Evolutionary conservation across 2,797 vertebrate species (phyloP), one percentile per base, ranked within the genome.

Genomic region (Novumbra hubbsi): DNA sequence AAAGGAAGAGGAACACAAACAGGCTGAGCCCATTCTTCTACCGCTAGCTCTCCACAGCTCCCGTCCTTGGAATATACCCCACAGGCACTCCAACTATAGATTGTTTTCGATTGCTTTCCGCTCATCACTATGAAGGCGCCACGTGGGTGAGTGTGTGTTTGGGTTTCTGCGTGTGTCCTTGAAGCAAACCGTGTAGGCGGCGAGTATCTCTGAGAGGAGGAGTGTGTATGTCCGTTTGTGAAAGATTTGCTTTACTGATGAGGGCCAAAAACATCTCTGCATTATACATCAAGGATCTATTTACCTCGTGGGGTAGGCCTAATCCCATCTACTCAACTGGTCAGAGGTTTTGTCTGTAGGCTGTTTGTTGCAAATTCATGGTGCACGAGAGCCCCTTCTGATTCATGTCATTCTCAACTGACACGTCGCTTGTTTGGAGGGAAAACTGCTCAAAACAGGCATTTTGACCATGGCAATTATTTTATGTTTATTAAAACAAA

Each of bases 111-210:
- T 57, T 24, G 55, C 16, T 11, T 76, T 70, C 68, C 71, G 71
- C 78, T 82, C 62, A 28, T 78, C 71, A 83, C 52, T 77, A 84
- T 90, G 84, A 87, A 86, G 73, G 78, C 81, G 28, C 81, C 80
- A 1, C 71, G 64, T 1, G 78, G 85, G 81, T 87, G 82, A 55
- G 80, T 81, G 30, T 45, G 21, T 62, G 60, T 70, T 41, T 73
- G 52, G 66, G 68, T 30, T 45, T 68, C 32, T 45, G 21, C 48
- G 57, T 30, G 57, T 27, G 3, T 14, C 32, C 12, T 60, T n/a
- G 19, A 45, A 71, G 63, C 68, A 66, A 60, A 55, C 24, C 34
- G 14, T 73, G 28, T 19, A 52, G 17, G 57, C 50, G 62, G 24
- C 21, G 38, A 7, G 21, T n/a, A 19, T 64, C 17, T 17, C 2